Evolutionary conservation across 2,113 vertebrate species (phyloP), one percentile per base, ranked within the genome.

Genomic region (Seriola rivoliana): DNA sequence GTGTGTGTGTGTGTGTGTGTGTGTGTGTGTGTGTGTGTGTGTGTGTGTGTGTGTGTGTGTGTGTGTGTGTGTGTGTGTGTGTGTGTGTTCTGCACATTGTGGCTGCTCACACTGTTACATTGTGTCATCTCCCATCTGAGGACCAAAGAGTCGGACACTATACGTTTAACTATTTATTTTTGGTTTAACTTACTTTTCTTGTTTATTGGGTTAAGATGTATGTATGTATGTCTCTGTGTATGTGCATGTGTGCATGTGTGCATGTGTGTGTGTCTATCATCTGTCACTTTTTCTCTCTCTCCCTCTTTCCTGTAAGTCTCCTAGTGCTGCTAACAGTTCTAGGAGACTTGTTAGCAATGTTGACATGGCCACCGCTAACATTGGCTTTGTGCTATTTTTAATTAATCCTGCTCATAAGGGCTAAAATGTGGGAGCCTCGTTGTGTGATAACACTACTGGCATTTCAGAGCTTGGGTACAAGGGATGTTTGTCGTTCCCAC

Each of bases 401-500:
- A 93, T 93, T 60, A 92, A 90, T 92, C 89, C 88, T 60, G 74
- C 79, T 88, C 82, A 88, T 82, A 85, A 64, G 79, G 85, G 67
- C 69, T 68, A 87, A 92, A 88, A 90, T 81, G 84, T 90, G 90
- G 75, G 70, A 88, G 91, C 66, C 86, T 80, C 55, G 62, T 67
- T 79, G 72, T 91, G 86, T 89, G 86, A 92, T 92, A 91, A 90
- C 38, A n/a, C 84, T 78, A 71, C 87, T 89, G 89, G 91, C 88
- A 91, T 80, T 83, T 91, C 75, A 75, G 86, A 73, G 86, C 89
- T 87, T 92, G 92, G 90, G 92, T 94, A 92, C 82, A 81, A 78
- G 91, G 79, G 91, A 88, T 94, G 93, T 94, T 94, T 94, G 93
- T 92, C 80, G 82, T 94, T 94, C 93, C 93, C 93, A 94, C 93